A percentile compares a stretch with the other conserved stretches of the same genome.
phyloP scores from a whole-genome alignment of 2,113 vertebrate species.

The Atlantisia rogersi region DNA sequence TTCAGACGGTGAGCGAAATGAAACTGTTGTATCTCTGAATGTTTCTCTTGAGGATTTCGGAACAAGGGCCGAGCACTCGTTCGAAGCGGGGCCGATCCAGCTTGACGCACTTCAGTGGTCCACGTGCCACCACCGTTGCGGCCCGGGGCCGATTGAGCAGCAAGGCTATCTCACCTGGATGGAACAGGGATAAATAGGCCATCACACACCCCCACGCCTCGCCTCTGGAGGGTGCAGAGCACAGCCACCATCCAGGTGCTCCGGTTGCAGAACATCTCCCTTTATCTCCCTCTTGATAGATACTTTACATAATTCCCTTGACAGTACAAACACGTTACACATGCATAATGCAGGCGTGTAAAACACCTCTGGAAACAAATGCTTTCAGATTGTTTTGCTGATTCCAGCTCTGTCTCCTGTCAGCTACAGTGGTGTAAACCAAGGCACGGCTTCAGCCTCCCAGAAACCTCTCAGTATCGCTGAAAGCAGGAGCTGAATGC shows the following conservation, averaged over 20 bases:
- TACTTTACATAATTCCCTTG: slow-evolving; percentile 49
- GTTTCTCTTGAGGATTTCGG: slow-evolving; percentile 96
- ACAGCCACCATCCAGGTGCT: neutral
- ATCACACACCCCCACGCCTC: neutral
- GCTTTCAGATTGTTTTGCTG: slow-evolving; percentile 39
- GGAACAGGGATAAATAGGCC: neutral
- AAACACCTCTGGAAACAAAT: slow-evolving; percentile 54
- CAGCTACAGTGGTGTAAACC: slow-evolving; percentile 11
- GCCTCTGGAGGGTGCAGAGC: neutral
- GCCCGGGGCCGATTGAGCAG: slow-evolving; percentile 93
- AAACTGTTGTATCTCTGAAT: slow-evolving; percentile 99
- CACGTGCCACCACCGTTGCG: slow-evolving; percentile 92
- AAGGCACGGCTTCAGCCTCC: neutral
- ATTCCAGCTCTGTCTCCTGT: slow-evolving; percentile 36
- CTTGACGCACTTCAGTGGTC: slow-evolving; percentile 94
- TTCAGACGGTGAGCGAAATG: slow-evolving; percentile 95
- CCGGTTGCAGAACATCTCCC: neutral
- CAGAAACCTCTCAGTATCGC: neutral
- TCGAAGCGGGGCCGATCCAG: slow-evolving; percentile 96
- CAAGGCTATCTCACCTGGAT: slow-evolving; percentile 91
- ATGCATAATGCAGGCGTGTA: slow-evolving; percentile 63
- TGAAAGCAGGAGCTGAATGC: neutral
- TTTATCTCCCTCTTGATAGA: neutral
- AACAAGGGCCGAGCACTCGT: slow-evolving; percentile 94
- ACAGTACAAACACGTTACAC: slow-evolving; percentile 34